A percentile compares a stretch with the other conserved stretches of the same genome.
These are phyloP conservation scores for Arvicanthis niloticus DNA, from an alignment of 2,113 vertebrate genomes.

Conservation along the genomic window DNA sequence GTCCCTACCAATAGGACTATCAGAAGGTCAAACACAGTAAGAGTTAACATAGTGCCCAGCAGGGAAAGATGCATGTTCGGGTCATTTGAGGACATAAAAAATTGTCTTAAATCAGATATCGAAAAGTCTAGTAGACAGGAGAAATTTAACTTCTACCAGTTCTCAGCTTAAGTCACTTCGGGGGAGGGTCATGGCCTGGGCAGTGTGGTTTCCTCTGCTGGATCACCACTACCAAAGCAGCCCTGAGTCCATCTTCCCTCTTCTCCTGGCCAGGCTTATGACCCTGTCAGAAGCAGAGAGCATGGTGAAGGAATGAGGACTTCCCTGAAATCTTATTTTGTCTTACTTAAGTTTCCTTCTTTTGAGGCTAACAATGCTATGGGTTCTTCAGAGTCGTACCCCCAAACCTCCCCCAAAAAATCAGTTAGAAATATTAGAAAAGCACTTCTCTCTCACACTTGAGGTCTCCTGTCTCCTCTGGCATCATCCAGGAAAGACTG, in stretches of 20 bases:
- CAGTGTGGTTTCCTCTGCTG: not conserved
- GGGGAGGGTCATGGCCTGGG: not conserved
- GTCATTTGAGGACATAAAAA: not conserved
- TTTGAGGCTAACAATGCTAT: not conserved
- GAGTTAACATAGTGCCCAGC: not conserved
- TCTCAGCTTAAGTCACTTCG: not conserved
- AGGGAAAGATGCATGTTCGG: not conserved
- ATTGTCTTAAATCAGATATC: slow-evolving; percentile 26
- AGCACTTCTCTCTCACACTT: not conserved
- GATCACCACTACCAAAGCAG: no score
- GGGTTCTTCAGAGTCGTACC: not conserved
- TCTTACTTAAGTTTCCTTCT: not conserved
- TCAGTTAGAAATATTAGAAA: no score
- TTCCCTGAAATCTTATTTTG: not conserved
- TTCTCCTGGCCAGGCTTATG: not conserved
- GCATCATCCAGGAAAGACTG: not conserved
- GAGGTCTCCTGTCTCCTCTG: not conserved
- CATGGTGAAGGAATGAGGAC: not conserved
- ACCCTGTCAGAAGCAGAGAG: not conserved
- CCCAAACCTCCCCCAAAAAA: accelerated
- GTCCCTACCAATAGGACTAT: not conserved
- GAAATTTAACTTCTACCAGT: not conserved
- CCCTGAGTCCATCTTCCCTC: not conserved
- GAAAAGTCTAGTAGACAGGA: not conserved
- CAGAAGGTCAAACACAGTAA: not conserved